phyloP scores from a whole-genome alignment of 2,113 vertebrate species.

The Laterallus jamaicensis region DNA sequence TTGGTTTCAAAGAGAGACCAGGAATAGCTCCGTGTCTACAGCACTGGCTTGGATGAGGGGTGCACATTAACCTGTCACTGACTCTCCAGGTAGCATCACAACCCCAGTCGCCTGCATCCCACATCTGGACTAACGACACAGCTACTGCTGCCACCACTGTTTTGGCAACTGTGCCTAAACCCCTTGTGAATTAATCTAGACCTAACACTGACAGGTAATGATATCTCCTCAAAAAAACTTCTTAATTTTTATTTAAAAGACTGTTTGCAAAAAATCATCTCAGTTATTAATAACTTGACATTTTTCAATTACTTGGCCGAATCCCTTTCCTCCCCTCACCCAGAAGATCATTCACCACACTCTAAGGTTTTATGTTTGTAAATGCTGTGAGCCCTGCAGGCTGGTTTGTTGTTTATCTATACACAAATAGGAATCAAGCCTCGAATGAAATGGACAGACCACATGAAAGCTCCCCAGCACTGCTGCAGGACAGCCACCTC shows the following conservation, averaged over 20 bases:
- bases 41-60: background rate
- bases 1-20: background rate
- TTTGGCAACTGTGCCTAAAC: background rate
- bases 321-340: background rate
- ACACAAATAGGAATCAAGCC: background rate
- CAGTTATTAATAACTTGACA: too few relatives aligned
- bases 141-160: background rate
- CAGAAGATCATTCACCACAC: background rate
- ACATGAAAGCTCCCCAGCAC: background rate
- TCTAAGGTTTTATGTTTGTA: background rate
- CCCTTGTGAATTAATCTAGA: background rate
- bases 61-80: background rate
- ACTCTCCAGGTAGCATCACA: background rate
- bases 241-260: background rate
- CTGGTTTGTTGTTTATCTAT: background rate
- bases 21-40: background rate
- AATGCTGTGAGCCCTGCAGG: background rate
- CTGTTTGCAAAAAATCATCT: background rate
- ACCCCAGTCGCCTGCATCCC: background rate
- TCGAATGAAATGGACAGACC: background rate
- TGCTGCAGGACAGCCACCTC: background rate
- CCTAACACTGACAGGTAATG: background rate
- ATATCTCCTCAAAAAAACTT: background rate
- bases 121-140: background rate
- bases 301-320: background rate